These are phyloP conservation scores for Hylaea fasciaria DNA, from an alignment of 2,888 invertebrate genomes.

Conservation along the genomic window DNA sequence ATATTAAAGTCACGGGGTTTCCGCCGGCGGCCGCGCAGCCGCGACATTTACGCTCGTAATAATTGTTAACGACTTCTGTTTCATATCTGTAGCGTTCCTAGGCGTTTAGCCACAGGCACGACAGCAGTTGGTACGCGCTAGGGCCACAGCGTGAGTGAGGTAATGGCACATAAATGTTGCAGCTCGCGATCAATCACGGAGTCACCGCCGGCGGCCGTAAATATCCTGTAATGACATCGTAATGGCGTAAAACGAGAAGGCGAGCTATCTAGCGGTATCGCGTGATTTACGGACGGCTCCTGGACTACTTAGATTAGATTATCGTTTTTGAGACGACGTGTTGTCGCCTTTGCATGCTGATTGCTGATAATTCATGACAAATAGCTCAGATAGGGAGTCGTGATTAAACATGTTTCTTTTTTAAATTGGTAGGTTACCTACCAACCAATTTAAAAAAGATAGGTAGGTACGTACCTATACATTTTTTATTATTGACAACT, in stretches of 20 bases:
- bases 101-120: background rate
- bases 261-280: slow-evolving; percentile 3
- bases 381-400: background rate
- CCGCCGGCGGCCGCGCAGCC: background rate
- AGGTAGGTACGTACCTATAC: too few relatives aligned
- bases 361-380: slow-evolving; percentile 11
- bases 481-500: too few relatives aligned
- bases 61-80: slow-evolving; percentile 1
- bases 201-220: background rate
- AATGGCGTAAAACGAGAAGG: slow-evolving; percentile 19
- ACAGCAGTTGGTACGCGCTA: background rate
- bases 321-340: slow-evolving; percentile 8
- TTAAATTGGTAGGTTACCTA: too few relatives aligned
- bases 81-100: background rate
- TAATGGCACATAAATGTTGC: slow-evolving; percentile 2
- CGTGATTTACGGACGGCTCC: slow-evolving; percentile 9
- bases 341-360: slow-evolving; percentile 8
- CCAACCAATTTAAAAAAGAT: too few relatives aligned
- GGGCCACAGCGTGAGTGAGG: background rate
- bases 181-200: background rate
- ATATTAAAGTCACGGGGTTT: background rate
- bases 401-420: background rate
- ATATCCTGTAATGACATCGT: slow-evolving; percentile 10
- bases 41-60: background rate
- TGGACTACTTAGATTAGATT: slow-evolving; percentile 11